A percentile compares a stretch with the other conserved stretches of the same genome.
These are phyloP conservation scores for Nyctibius bracteatus DNA, from an alignment of 2,113 vertebrate species.

Conservation along the genomic window DNA sequence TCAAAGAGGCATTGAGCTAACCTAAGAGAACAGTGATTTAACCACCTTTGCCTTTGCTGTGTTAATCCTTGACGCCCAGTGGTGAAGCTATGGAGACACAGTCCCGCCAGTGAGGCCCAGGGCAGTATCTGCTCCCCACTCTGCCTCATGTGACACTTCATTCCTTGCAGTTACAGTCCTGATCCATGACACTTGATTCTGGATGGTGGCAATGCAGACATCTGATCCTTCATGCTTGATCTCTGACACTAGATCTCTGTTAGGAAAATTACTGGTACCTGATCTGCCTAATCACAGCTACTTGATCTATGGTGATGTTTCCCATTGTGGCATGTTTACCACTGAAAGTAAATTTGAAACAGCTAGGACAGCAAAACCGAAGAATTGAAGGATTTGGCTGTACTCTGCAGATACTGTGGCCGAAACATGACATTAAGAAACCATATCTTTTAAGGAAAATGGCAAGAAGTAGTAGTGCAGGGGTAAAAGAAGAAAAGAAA, in stretches of 20 bases:
- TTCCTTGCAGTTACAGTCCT: neutral
- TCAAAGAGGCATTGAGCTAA: neutral
- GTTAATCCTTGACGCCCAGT: accelerated
- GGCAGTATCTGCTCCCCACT: neutral
- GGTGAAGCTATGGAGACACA: neutral
- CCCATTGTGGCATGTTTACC: conserved; percentile 19
- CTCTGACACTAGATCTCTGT: conserved; percentile 14
- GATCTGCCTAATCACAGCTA: conserved; percentile 48
- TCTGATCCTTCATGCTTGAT: conserved; percentile 5
- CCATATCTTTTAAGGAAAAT: neutral
- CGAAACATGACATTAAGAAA: neutral
- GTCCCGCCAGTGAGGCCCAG: neutral
- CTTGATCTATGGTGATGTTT: conserved; percentile 35
- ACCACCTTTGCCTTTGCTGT: neutral
- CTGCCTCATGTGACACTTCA: neutral
- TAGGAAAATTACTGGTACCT: conserved; percentile 48
- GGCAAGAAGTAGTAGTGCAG: neutral
- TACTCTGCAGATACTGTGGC: neutral
- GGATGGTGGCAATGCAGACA: neutral
- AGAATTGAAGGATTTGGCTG: neutral
- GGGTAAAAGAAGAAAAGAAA: neutral
- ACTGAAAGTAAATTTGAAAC: neutral
- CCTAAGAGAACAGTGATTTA: neutral
- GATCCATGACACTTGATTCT: conserved; percentile 34
- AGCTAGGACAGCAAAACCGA: neutral